Conservation (phyloP, 2,797 vertebrate genomes). For the Spheniscus humboldti region DNA sequence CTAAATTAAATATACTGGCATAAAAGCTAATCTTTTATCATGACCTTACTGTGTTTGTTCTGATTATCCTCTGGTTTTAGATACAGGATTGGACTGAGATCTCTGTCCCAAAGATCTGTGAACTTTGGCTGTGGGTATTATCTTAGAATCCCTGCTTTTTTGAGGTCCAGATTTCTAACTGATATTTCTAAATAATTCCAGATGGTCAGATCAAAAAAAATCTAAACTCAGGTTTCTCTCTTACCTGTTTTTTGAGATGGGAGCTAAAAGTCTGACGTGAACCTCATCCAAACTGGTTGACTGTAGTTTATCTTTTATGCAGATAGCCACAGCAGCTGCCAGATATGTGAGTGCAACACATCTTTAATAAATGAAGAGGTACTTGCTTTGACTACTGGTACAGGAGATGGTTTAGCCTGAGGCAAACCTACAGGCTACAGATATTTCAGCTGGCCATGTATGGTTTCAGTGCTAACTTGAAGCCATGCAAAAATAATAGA, state of each 20-base stretch:
- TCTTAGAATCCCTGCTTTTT: not conserved
- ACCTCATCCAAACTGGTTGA: not conserved
- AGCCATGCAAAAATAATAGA: not conserved
- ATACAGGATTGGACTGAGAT: not conserved
- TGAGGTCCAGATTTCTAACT: not conserved
- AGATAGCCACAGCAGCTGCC: not conserved
- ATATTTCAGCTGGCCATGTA: constrained; percentile 3
- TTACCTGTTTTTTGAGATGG: not conserved
- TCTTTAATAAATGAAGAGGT: constrained; percentile 49
- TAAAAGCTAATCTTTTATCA: not conserved
- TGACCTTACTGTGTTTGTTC: not conserved
- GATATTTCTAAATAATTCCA: not conserved
- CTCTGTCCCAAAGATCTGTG: not conserved
- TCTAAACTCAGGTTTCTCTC: not conserved
- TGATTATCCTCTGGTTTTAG: not conserved
- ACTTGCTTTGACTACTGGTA: constrained; percentile 34
- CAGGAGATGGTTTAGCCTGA: constrained; percentile 41
- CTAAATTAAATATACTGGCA: not conserved
- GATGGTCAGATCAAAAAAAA: not conserved
- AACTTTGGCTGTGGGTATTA: not conserved
- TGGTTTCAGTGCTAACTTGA: not conserved
- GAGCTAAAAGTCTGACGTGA: not conserved
- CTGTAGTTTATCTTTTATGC: not conserved
- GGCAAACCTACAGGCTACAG: constrained; percentile 50
- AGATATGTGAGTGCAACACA: not conserved